Evolutionary conservation across 2,888 invertebrate genomes (phyloP).

Genomic region (Pycnomerus fuliginosus): DNA sequence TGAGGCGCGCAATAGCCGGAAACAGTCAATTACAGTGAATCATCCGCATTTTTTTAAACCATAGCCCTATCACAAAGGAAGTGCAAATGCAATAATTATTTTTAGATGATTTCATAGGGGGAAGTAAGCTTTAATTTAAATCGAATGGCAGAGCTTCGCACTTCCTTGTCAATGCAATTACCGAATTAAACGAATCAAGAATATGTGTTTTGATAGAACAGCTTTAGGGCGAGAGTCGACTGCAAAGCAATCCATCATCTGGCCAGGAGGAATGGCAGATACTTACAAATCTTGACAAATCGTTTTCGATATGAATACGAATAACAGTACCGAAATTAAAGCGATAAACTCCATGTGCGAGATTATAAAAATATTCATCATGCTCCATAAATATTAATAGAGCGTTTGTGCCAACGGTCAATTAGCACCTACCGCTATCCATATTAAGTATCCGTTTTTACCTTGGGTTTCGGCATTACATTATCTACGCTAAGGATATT

Average conservation of each 20-base stretch:
- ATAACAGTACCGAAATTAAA: conserved; percentile 23
- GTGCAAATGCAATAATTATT: background rate
- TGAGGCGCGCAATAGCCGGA: background rate
- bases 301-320: conserved; percentile 50
- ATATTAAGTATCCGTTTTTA: no score
- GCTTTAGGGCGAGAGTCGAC: conserved; percentile 47
- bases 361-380: conserved; percentile 24
- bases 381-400: conserved; percentile 20
- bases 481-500: no score
- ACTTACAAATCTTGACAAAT: conserved; percentile 53
- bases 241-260: conserved; percentile 49
- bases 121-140: conserved; percentile 25
- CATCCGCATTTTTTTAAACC: background rate
- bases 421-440: no score
- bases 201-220: conserved; percentile 49
- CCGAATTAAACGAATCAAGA: conserved; percentile 44
- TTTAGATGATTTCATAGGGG: background rate
- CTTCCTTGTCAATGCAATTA: conserved; percentile 42
- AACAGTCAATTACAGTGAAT: background rate
- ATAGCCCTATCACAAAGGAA: no score
- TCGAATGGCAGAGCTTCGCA: conserved; percentile 19
- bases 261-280: conserved; percentile 44
- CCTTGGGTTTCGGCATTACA: no score
- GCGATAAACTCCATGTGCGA: conserved; percentile 19
- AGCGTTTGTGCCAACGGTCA: no score